phyloP scores from a whole-genome alignment of 2,797 vertebrate genomes.

The Cuculus canorus region DNA sequence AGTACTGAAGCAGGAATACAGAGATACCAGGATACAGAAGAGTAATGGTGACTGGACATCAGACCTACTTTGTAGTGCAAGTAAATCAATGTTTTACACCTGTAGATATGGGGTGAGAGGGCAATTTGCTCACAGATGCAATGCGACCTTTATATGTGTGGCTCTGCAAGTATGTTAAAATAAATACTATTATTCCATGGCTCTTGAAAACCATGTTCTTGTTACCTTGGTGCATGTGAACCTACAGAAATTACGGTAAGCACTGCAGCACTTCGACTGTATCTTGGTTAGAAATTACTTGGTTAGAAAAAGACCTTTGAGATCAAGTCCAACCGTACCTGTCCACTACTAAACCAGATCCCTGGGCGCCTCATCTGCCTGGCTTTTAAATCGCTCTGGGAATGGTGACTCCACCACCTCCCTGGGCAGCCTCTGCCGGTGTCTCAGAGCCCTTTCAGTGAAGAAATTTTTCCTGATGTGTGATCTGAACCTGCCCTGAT shows the following conservation, averaged over 20 bases:
- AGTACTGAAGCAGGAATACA: not conserved
- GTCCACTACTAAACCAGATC: too few relatives aligned
- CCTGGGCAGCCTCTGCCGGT: too few relatives aligned
- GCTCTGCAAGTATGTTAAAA: not conserved
- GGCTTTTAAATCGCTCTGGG: too few relatives aligned
- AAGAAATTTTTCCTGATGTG: too few relatives aligned
- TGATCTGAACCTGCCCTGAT: too few relatives aligned
- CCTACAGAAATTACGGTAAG: not conserved
- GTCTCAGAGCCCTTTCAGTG: too few relatives aligned
- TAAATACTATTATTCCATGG: constrained; percentile 18
- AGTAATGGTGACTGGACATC: not conserved
- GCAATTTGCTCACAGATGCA: not conserved
- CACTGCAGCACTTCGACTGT: fast-evolving
- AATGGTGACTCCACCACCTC: too few relatives aligned
- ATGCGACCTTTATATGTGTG: not conserved
- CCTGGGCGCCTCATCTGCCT: too few relatives aligned
- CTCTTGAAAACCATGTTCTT: not conserved
- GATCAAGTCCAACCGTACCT: too few relatives aligned
- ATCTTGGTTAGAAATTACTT: too few relatives aligned
- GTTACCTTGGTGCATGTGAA: fast-evolving
- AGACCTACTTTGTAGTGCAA: not conserved
- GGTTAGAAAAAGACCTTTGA: too few relatives aligned
- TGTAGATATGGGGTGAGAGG: not conserved
- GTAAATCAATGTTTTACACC: not conserved
- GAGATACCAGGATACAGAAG: not conserved